A percentile compares a stretch with the other conserved stretches of the same genome.
Conservation (phyloP, 2,888 invertebrate genomes). For the Erebia aethiops region DNA sequence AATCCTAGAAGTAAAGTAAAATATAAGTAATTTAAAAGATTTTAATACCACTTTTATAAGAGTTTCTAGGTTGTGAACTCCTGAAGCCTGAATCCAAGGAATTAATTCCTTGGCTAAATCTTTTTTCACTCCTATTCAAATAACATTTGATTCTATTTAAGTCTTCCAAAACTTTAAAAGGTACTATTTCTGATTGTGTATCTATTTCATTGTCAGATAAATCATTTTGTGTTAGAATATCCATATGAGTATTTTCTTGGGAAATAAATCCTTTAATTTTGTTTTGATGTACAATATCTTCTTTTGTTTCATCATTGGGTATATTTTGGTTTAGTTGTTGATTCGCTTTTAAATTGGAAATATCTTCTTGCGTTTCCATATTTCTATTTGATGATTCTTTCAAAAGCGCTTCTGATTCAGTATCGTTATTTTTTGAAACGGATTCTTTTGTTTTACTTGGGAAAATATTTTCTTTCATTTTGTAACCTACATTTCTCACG, state of each 20-base stretch:
- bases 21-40: conserved; percentile 15
- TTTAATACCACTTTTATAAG: conserved; percentile 47
- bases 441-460: neutral
- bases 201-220: conserved; percentile 41
- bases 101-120: conserved; percentile 35
- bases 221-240: conserved; percentile 24
- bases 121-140: conserved; percentile 50
- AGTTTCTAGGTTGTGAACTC: conserved; percentile 55
- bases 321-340: neutral
- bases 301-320: neutral
- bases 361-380: neutral
- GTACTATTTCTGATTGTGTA: conserved; percentile 50
- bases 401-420: neutral
- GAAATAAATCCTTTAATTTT: neutral
- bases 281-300: neutral
- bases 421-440: neutral
- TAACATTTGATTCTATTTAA: conserved; percentile 60
- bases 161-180: conserved; percentile 70
- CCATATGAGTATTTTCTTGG: neutral
- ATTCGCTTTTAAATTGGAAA: neutral
- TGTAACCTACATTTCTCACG: neutral
- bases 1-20: neutral
- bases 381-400: neutral
- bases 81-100: conserved; percentile 61
- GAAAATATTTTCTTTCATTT: neutral